Evolutionary conservation across 2,888 invertebrate species (phyloP).

Genomic region (Mayetiola destructor): DNA sequence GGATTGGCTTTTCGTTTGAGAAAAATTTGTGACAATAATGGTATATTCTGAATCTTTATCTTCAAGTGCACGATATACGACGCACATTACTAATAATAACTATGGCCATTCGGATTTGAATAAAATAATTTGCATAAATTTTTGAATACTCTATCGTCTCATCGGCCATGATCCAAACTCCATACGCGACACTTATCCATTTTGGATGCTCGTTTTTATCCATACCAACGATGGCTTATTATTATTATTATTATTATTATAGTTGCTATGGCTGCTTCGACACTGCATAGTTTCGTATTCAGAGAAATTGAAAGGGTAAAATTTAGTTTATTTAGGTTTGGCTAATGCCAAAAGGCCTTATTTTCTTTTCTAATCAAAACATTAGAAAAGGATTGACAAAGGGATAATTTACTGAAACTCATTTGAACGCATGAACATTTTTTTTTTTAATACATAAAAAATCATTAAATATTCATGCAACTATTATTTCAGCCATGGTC

Average conservation of each 20-base stretch:
- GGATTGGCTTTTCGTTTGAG: neutral
- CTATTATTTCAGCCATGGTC: too few relatives aligned
- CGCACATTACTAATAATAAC: slow-evolving; percentile 9
- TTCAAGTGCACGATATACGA: too few relatives aligned
- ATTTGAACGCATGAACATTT: too few relatives aligned
- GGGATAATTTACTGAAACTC: too few relatives aligned
- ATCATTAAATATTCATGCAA: too few relatives aligned
- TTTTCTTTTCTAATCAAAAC: slow-evolving; percentile 8
- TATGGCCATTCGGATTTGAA: slow-evolving; percentile 4
- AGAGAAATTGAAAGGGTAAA: neutral
- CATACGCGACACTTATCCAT: neutral
- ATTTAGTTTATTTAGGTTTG: slow-evolving; percentile 4
- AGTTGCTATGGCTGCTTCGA: neutral
- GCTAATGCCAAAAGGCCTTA: too few relatives aligned
- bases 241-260: neutral
- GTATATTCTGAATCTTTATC: neutral
- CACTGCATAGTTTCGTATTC: too few relatives aligned
- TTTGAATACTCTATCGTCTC: too few relatives aligned
- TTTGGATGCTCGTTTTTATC: neutral
- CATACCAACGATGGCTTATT: neutral
- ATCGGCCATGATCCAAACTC: too few relatives aligned
- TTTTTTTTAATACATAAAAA: too few relatives aligned
- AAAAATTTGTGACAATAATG: too few relatives aligned
- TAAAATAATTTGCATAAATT: slow-evolving; percentile 12
- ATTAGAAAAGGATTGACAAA: too few relatives aligned